These are phyloP conservation scores for Plecturocebus donacophilus DNA, from an alignment of 2,113 vertebrate species.

Conservation along the genomic window DNA sequence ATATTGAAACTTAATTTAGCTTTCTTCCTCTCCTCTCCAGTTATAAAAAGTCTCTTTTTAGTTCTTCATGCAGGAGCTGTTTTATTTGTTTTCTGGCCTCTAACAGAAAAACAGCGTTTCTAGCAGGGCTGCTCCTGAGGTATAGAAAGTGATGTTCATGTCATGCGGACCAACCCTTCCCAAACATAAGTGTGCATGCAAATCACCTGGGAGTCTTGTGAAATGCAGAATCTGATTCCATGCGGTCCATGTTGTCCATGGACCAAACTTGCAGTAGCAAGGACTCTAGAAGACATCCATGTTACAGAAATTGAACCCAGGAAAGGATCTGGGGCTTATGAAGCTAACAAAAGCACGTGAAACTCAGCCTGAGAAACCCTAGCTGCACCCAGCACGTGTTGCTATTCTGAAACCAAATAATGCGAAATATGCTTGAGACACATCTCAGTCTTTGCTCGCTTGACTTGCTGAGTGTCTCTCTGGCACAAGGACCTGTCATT, in stretches of 20 bases:
- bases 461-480: not conserved
- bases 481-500: not conserved
- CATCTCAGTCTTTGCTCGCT: not conserved
- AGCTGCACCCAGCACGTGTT: not conserved
- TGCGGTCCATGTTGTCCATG: not conserved
- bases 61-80: not conserved
- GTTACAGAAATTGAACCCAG: not conserved
- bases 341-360: not conserved
- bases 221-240: not conserved
- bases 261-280: not conserved
- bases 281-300: not conserved
- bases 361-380: not conserved
- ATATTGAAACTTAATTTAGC: not conserved
- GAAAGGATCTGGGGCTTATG: not conserved
- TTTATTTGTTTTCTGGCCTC: not conserved
- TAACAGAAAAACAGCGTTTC: not conserved
- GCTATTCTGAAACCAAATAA: not conserved
- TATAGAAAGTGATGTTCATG: not conserved
- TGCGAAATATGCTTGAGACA: not conserved
- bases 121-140: not conserved
- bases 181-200: not conserved
- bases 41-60: not conserved
- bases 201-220: not conserved
- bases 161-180: not conserved
- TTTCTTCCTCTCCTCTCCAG: not conserved